Percentiles rank a stretch among this genome's conserved stretches.
Evolutionary conservation across 2,888 invertebrate species (phyloP).

Genomic region (Candidula unifasciata): DNA sequence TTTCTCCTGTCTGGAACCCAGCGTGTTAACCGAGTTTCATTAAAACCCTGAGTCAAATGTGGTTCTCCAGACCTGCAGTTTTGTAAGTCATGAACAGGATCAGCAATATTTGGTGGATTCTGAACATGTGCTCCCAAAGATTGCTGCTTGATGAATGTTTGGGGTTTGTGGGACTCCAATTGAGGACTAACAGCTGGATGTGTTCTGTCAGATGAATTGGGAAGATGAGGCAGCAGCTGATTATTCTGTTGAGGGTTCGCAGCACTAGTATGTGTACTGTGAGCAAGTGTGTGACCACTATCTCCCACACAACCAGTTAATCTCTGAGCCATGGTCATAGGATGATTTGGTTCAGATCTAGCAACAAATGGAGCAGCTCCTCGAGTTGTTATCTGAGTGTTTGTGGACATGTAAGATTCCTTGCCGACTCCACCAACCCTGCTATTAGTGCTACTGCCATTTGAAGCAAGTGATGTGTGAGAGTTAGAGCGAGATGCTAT

Average conservation of each 20-base stretch:
- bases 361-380: neutral
- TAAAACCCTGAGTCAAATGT: neutral
- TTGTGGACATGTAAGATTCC: slow-evolving; percentile 49
- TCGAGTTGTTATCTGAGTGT: slow-evolving; percentile 14
- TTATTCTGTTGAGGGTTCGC: neutral
- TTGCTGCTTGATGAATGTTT: slow-evolving; percentile 7
- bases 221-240: neutral
- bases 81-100: neutral
- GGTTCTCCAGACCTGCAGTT: neutral
- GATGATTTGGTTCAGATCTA: slow-evolving; percentile 24
- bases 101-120: neutral
- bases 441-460: slow-evolving; percentile 48
- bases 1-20: too few species aligned
- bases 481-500: slow-evolving; percentile 28
- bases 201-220: slow-evolving; percentile 19
- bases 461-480: slow-evolving; percentile 35
- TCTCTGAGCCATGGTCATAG: neutral
- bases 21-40: neutral
- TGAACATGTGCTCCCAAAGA: neutral
- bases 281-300: neutral
- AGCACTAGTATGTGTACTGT: neutral
- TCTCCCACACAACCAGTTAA: slow-evolving; percentile 11
- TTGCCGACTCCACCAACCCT: slow-evolving; percentile 55
- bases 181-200: neutral
- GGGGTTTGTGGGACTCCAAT: neutral